Conservation (phyloP, 2,113 vertebrate genomes). For the Clarias macrocephalus region DNA sequence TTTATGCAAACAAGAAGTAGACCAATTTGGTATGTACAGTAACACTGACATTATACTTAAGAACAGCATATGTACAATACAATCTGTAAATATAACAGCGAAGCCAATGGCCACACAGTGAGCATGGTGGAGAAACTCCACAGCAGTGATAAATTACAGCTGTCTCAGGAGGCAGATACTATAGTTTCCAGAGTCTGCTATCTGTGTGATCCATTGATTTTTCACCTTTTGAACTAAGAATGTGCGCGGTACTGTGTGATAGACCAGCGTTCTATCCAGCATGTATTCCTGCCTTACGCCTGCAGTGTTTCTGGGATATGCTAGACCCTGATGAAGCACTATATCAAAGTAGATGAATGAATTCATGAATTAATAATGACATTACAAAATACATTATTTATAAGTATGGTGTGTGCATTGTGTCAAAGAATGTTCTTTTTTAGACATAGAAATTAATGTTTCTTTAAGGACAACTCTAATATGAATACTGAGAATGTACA, state of each 20-base stretch:
- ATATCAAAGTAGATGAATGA: neutral
- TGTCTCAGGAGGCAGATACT: neutral
- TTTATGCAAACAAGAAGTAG: slow-evolving; percentile 11
- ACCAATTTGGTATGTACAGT: slow-evolving; percentile 44
- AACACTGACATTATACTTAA: slow-evolving; percentile 34
- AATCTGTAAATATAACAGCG: neutral
- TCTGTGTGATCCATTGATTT: slow-evolving; percentile 30
- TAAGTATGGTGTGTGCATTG: neutral
- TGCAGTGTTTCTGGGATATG: neutral
- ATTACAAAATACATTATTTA: neutral
- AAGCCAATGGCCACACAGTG: slow-evolving; percentile 24
- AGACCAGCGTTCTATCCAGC: neutral
- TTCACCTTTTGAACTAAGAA: slow-evolving; percentile 22
- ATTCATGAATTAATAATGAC: neutral
- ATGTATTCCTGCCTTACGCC: neutral
- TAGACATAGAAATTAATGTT: neutral
- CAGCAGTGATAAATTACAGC: slow-evolving; percentile 47
- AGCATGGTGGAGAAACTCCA: slow-evolving; percentile 16
- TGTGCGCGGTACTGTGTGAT: neutral
- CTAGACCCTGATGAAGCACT: neutral
- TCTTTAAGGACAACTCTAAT: neutral
- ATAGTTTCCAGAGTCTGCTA: slow-evolving; percentile 24
- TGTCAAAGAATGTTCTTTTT: neutral
- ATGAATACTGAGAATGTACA: neutral
- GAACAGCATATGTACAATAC: slow-evolving; percentile 14